A percentile compares a stretch with the other conserved stretches of the same genome.
phyloP scores from a whole-genome alignment of 2,113 vertebrate species.

The Aldabrachelys gigantea region DNA sequence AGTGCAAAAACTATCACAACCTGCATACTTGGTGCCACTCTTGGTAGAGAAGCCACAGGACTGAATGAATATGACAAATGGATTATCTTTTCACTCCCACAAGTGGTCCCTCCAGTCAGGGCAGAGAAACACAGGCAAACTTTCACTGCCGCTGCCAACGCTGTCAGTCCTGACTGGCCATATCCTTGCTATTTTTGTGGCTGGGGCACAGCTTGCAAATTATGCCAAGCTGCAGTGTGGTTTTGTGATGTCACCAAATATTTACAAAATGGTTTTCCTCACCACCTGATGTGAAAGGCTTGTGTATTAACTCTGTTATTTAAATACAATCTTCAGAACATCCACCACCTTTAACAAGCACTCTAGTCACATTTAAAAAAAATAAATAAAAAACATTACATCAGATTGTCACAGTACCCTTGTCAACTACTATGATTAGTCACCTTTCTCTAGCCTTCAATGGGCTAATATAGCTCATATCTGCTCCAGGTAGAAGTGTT shows the following conservation, averaged over 20 bases:
- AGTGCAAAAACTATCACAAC: neutral
- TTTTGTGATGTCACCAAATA: neutral
- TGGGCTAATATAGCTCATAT: neutral
- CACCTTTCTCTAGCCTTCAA: neutral
- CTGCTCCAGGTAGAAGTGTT: neutral
- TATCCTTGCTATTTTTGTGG: fast-evolving
- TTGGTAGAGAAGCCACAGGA: neutral
- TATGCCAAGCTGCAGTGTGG: fast-evolving
- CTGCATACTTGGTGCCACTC: neutral
- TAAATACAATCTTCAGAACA: neutral
- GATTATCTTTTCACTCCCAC: neutral
- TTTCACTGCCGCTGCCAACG: conserved; percentile 19
- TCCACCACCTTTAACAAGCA: neutral
- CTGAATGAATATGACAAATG: conserved; percentile 2
- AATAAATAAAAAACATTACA: too few relatives aligned
- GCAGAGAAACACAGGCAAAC: neutral
- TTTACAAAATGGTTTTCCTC: neutral
- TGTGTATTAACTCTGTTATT: fast-evolving
- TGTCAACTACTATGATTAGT: neutral
- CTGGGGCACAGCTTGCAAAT: neutral
- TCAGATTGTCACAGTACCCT: neutral
- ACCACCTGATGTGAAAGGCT: fast-evolving
- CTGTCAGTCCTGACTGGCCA: neutral
- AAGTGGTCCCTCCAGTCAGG: conserved; percentile 17
- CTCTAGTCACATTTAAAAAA: neutral